Conservation (phyloP, 2,797 vertebrate species). For the Characodon lateralis region DNA sequence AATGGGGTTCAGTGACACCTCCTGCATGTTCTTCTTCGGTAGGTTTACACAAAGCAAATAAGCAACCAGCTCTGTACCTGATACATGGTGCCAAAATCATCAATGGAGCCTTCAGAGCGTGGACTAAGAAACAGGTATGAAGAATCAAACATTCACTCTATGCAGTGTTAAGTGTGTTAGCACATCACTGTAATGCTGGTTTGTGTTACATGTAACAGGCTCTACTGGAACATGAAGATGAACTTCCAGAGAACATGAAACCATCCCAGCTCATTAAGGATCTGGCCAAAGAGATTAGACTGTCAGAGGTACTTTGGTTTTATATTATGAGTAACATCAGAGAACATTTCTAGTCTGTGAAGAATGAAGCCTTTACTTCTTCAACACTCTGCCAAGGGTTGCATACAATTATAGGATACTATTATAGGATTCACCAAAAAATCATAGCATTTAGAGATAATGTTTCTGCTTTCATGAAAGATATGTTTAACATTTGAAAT, state of each 20-base stretch:
- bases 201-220: conserved; percentile 77
- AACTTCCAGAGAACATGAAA: conserved; percentile 97
- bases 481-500: not conserved
- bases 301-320: conserved; percentile 89
- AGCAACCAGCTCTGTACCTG: conserved; percentile 92
- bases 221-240: conserved; percentile 94
- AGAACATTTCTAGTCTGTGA: not conserved
- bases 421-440: not conserved
- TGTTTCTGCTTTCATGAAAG: not conserved
- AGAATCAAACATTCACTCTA: not conserved
- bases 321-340: not conserved
- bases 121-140: conserved; percentile 97
- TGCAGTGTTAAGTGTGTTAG: not conserved
- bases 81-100: conserved; percentile 98
- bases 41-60: conserved; percentile 97
- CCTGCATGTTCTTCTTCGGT: conserved; percentile 28
- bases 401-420: not conserved
- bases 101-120: conserved; percentile 96
- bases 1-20: conserved; percentile 1
- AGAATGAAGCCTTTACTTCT: no score
- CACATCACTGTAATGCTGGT: no score
- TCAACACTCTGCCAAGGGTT: not conserved
- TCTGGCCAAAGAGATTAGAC: conserved; percentile 98
- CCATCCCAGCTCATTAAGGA: conserved; percentile 98
- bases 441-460: not conserved